These are phyloP conservation scores for Rhagonycha lutea DNA, from an alignment of 2,888 invertebrate species.

Conservation along the genomic window DNA sequence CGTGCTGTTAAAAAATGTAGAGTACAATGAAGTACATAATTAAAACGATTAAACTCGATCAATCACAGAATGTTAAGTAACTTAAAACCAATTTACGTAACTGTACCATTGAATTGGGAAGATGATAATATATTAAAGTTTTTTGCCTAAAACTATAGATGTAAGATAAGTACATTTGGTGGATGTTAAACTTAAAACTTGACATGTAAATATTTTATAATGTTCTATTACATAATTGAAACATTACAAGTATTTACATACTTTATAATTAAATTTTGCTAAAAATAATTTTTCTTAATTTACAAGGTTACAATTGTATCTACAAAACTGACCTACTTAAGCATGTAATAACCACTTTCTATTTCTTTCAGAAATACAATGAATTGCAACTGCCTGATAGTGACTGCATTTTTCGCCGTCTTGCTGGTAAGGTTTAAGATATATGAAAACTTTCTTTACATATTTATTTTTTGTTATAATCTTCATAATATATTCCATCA, in stretches of 20 bases:
- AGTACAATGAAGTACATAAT: not conserved
- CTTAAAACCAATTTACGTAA: not conserved
- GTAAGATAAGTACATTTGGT: not conserved
- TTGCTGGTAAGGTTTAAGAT: slow-evolving; percentile 38
- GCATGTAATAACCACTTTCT: slow-evolving; percentile 41
- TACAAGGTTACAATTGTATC: slow-evolving; percentile 20
- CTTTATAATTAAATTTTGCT: not conserved
- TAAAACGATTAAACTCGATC: not conserved
- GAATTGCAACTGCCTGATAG: slow-evolving; percentile 36
- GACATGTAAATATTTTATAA: not conserved
- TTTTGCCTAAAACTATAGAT: not conserved
- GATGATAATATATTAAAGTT: not conserved
- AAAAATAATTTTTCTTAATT: slow-evolving; percentile 12
- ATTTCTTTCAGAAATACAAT: slow-evolving; percentile 45
- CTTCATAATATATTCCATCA: not conserved
- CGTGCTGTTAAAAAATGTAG: not conserved
- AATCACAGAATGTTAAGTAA: not conserved
- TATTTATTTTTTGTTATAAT: not conserved
- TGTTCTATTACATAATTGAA: not conserved
- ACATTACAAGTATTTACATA: not conserved
- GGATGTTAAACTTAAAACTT: not conserved
- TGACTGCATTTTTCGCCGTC: slow-evolving; percentile 34
- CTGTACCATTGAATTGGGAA: not conserved
- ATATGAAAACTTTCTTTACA: not conserved
- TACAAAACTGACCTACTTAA: slow-evolving; percentile 37